Conservation (phyloP, 2,888 invertebrate genomes). For the Vesta saturnalis region DNA sequence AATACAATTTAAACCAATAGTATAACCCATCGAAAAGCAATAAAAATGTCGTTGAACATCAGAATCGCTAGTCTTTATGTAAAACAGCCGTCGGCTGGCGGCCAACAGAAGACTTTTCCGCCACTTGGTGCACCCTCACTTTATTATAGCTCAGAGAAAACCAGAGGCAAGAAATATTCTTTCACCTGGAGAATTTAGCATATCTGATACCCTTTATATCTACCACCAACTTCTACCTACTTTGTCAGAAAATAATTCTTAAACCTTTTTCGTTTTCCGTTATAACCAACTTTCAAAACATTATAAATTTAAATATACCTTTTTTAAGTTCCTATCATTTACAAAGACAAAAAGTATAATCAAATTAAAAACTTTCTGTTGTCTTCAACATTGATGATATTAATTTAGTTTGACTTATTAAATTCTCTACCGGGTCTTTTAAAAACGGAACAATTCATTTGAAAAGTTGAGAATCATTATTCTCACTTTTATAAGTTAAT, state of each 20-base stretch:
- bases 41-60: constrained; percentile 42
- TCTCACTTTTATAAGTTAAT: too few relatives aligned
- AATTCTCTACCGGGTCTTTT: constrained; percentile 35
- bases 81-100: constrained; percentile 43
- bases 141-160: constrained; percentile 44
- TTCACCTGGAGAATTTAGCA: constrained; percentile 50
- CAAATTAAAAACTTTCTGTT: constrained; percentile 44
- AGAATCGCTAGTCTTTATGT: constrained; percentile 45
- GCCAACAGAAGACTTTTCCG: constrained; percentile 41
- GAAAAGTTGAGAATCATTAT: constrained; percentile 4
- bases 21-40: constrained; percentile 44
- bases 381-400: constrained; percentile 40
- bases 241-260: constrained; percentile 52
- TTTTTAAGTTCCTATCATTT: constrained; percentile 37
- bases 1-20: constrained; percentile 44
- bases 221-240: constrained; percentile 46
- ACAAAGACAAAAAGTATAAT: constrained; percentile 38
- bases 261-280: constrained; percentile 44
- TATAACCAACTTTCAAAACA: constrained; percentile 34
- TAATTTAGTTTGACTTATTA: constrained; percentile 38
- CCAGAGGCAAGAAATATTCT: constrained; percentile 48
- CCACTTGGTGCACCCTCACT: constrained; percentile 44
- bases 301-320: constrained; percentile 45
- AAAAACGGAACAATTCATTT: constrained; percentile 38
- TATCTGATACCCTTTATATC: constrained; percentile 49